Conservation (phyloP, 2,888 invertebrate genomes). For the Drosophila pegasa region DNA sequence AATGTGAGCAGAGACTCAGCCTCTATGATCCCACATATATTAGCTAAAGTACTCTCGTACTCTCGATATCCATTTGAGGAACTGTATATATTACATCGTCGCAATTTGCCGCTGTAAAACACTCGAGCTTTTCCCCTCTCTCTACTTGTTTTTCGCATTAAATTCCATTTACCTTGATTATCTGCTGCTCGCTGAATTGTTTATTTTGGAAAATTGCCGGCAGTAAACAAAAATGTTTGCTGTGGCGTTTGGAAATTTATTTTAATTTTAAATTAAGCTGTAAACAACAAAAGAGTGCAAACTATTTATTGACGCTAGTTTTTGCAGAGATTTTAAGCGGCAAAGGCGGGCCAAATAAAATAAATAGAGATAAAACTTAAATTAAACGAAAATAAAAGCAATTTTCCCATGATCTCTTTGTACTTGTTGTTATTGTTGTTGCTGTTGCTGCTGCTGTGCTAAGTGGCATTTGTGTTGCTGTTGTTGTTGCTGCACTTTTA, state of each 20-base stretch:
- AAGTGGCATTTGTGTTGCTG: constrained; percentile 52
- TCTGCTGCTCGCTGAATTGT: constrained; percentile 29
- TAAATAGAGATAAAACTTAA: constrained; percentile 43
- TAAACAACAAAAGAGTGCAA: constrained; percentile 57
- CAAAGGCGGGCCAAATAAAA: constrained; percentile 18
- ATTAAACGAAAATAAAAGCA: constrained; percentile 60
- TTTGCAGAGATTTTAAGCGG: constrained; percentile 48
- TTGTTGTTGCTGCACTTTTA: constrained; percentile 50
- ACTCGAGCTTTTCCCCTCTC: constrained; percentile 2
- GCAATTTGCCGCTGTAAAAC: constrained; percentile 31
- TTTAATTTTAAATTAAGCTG: constrained; percentile 70
- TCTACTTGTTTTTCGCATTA: constrained; percentile 38
- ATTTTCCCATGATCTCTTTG: constrained; percentile 76
- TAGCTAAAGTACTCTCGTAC: too few relatives aligned
- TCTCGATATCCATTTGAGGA: constrained; percentile 9
- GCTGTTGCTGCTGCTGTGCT: constrained; percentile 39
- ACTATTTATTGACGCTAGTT: constrained; percentile 56
- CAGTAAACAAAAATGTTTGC: constrained; percentile 42
- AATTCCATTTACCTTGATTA: constrained; percentile 52
- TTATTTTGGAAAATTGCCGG: constrained; percentile 69
- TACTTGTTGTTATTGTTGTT: constrained; percentile 20
- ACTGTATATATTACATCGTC: constrained; percentile 14
- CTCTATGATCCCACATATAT: neutral
- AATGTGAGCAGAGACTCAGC: neutral
- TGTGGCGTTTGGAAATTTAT: constrained; percentile 47